These are phyloP conservation scores for Lagodon rhomboides DNA, from an alignment of 2,797 vertebrate genomes.

Conservation along the genomic window DNA sequence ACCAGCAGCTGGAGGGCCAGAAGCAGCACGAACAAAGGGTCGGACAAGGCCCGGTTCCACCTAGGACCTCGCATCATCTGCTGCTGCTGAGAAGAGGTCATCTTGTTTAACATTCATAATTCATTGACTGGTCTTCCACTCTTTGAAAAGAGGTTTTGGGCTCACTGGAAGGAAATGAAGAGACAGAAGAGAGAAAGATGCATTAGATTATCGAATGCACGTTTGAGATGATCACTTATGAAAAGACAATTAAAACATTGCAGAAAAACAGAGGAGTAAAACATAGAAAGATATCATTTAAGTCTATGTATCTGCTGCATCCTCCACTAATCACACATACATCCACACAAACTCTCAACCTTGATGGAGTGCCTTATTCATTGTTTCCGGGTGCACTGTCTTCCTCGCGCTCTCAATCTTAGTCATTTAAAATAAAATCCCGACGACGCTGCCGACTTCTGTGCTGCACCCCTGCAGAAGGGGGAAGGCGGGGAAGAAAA, in stretches of 20 bases:
- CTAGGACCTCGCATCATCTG: slow-evolving; percentile 99
- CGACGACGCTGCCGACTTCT: slow-evolving; percentile 57
- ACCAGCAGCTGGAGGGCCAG: slow-evolving; percentile 99
- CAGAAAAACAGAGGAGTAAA: not conserved
- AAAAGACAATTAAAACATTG: not conserved
- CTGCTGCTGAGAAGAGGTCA: slow-evolving; percentile 99
- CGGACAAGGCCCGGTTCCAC: slow-evolving; percentile 99
- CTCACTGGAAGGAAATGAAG: slow-evolving; percentile 79
- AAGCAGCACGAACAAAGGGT: slow-evolving; percentile 99
- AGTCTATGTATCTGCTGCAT: slow-evolving; percentile 16
- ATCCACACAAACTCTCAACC: slow-evolving; percentile 32
- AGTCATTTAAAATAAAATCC: slow-evolving; percentile 74
- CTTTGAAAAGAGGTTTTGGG: slow-evolving; percentile 81
- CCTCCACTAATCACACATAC: slow-evolving; percentile 17
- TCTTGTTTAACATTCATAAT: slow-evolving; percentile 99
- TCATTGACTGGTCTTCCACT: slow-evolving; percentile 94
- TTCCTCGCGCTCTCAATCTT: slow-evolving; percentile 61
- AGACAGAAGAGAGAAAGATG: slow-evolving; percentile 53
- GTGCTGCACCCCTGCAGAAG: slow-evolving; percentile 49
- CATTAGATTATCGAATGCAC: slow-evolving; percentile 36
- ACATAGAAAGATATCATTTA: not conserved
- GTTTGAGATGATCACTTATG: not conserved
- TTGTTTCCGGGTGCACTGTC: slow-evolving; percentile 53
- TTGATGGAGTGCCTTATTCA: slow-evolving; percentile 51
- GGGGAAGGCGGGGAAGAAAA: slow-evolving; percentile 56